A percentile compares a stretch with the other conserved stretches of the same genome.
phyloP scores from a whole-genome alignment of 2,113 vertebrate genomes.

The Euleptes europaea region DNA sequence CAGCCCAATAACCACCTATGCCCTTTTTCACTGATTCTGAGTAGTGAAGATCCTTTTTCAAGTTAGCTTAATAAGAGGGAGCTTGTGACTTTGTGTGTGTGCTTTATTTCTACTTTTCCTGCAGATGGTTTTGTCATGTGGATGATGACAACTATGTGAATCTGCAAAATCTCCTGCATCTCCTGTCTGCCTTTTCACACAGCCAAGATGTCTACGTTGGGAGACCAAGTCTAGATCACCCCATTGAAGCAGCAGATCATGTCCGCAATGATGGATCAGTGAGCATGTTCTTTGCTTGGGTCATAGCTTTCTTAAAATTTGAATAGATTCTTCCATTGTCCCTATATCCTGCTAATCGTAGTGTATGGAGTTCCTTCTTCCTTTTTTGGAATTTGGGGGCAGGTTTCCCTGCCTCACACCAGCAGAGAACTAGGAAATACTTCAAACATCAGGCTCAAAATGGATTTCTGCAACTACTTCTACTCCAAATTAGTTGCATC shows the following conservation, averaged over 20 bases:
- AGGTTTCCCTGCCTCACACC: neutral
- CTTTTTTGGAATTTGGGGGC: neutral
- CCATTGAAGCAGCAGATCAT: slow-evolving; percentile 91
- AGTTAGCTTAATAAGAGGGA: neutral
- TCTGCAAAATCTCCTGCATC: slow-evolving; percentile 77
- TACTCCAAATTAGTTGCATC: neutral
- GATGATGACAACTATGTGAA: slow-evolving; percentile 98
- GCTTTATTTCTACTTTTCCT: neutral
- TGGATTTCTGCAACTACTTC: neutral
- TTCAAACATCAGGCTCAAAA: neutral
- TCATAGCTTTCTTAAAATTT: neutral
- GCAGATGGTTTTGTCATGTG: slow-evolving; percentile 97
- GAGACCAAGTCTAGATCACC: slow-evolving; percentile 93
- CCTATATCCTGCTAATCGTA: slow-evolving; percentile 17
- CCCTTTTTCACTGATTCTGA: neutral
- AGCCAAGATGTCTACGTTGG: slow-evolving; percentile 94
- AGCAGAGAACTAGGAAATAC: neutral
- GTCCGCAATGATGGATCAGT: slow-evolving; percentile 90
- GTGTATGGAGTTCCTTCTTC: fast-evolving
- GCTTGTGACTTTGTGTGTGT: neutral
- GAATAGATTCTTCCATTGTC: neutral
- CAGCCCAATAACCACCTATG: neutral
- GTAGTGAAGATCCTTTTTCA: neutral
- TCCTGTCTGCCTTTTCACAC: slow-evolving; percentile 90
- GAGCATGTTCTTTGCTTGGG: slow-evolving; percentile 51